Conservation (phyloP, 1,140 invertebrate genomes). For the Himalopsyche phryganea region DNA sequence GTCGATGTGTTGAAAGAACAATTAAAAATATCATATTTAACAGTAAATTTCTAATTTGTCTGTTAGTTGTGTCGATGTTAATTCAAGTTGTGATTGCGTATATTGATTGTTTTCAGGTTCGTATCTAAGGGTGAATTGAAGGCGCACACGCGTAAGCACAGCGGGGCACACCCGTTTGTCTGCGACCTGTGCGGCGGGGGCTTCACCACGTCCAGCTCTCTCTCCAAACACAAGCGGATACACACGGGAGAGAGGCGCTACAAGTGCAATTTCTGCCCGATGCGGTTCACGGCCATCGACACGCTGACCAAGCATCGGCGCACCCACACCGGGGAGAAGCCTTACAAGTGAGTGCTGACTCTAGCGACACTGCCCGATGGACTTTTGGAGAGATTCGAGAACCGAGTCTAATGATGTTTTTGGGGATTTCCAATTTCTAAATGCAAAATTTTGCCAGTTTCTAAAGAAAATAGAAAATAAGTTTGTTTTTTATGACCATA, state of each 20-base stretch:
- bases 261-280: conserved; percentile 78
- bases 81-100: too few species aligned
- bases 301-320: conserved; percentile 63
- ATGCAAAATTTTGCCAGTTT: conserved; percentile 36
- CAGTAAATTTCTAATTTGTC: too few species aligned
- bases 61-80: too few species aligned
- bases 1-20: too few species aligned
- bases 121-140: conserved; percentile 55
- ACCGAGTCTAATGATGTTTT: too few species aligned
- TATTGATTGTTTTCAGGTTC: conserved; percentile 38
- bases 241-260: conserved; percentile 80
- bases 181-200: conserved; percentile 70
- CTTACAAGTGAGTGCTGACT: conserved; percentile 47
- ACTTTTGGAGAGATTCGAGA: too few species aligned
- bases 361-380: too few species aligned
- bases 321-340: conserved; percentile 72
- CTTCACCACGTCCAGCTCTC: conserved; percentile 72
- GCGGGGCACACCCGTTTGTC: conserved; percentile 64
- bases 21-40: too few species aligned
- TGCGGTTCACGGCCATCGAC: conserved; percentile 68
- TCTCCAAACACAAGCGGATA: conserved; percentile 65
- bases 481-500: too few species aligned
- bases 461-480: too few species aligned
- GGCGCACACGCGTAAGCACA: conserved; percentile 60
- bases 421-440: too few species aligned